Conservation (phyloP, 2,113 vertebrate genomes). For the Bubo bubo region DNA sequence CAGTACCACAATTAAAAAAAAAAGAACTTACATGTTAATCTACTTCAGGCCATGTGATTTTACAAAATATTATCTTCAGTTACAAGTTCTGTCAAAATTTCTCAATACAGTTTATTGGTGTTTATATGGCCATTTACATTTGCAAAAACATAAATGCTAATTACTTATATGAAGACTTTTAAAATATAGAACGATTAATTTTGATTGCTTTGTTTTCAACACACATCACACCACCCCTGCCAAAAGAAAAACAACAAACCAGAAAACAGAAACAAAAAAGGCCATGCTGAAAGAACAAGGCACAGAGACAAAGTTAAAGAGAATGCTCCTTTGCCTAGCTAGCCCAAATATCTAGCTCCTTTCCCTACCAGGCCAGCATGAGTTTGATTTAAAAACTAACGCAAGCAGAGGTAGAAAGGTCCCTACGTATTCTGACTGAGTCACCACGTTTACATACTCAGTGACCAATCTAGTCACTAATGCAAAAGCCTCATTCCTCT, state of each 20-base stretch:
- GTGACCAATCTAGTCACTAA: background rate
- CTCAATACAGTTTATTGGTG: background rate
- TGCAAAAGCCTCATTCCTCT: conserved; percentile 1
- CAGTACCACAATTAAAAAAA: background rate
- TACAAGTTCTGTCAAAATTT: background rate
- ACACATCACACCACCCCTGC: background rate
- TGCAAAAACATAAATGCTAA: background rate
- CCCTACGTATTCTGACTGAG: background rate
- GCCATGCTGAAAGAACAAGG: background rate
- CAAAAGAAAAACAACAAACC: too few species aligned
- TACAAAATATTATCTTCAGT: background rate
- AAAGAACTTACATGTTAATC: background rate
- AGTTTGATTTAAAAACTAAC: background rate
- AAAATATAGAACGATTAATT: background rate
- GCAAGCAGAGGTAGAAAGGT: background rate
- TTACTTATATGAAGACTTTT: background rate
- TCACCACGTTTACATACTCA: conserved; percentile 12
- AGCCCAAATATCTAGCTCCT: background rate
- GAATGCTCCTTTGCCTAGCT: background rate
- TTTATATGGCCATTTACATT: background rate
- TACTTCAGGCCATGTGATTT: background rate
- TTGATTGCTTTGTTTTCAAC: background rate
- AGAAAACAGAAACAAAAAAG: background rate
- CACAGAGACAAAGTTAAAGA: background rate
- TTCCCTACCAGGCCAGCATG: background rate